Evolutionary conservation across 2,888 invertebrate genomes (phyloP), one percentile per base, ranked within the genome.

Genomic region (Xestia rhomboidea): DNA sequence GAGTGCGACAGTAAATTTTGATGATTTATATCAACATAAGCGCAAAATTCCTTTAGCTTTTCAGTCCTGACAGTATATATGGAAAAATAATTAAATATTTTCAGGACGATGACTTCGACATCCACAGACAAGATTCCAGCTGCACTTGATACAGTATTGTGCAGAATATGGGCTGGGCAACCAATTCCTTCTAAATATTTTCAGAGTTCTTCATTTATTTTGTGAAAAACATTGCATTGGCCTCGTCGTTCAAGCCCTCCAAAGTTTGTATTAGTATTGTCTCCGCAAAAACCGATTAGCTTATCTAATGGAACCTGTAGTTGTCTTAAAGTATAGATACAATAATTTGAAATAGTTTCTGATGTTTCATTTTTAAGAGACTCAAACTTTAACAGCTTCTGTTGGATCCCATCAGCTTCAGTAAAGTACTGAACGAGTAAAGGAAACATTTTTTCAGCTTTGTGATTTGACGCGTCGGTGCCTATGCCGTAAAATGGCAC

Each of bases 361-460:
- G 34, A 34, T 34, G 34, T 78, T 70, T 78, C 70, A 70, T 78
- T 78, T 78, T 74, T 74, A 15, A 67, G 66, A 60, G 74, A 74
- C 69, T 79, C 72, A 75, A 76, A 68, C 11, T 44, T 44, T 68
- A 79, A 49, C 66, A 78, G 69, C 64, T 69, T 74, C 15, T 64
- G 69, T 60, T 78, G 77, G 69, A 78, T 73, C 15, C 78, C 74
- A 74, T 78, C 73, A 74, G 73, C 7, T 73, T 77, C 69, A 68
- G 68, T 64, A 71, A 79, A 79, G 67, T 75, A 79, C 21, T 79
- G 78, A 79, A 79, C 60, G 66, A 75, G 74, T 67, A 75, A 69
- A 60, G 74, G 71, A 75, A 79, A 75, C 70, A 71, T 66, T 70
- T 78, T 78, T 70, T 69, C 70, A 70, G 69, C 67, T 69, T 62